These are phyloP conservation scores for Zophobas morio DNA, from an alignment of 1,140 invertebrate genomes.

Conservation along the genomic window DNA sequence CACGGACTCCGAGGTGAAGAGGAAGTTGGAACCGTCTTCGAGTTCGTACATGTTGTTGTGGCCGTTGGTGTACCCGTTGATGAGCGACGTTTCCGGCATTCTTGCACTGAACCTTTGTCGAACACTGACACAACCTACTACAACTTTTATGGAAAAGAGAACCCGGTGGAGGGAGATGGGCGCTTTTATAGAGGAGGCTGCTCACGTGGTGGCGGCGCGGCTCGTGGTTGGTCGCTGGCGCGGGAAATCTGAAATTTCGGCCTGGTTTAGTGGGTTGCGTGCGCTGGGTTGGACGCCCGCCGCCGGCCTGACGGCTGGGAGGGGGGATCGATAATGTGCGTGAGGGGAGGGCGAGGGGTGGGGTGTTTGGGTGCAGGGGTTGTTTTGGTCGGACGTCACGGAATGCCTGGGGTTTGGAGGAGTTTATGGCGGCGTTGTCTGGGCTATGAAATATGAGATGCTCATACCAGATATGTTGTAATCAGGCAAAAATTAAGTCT, in stretches of 20 bases:
- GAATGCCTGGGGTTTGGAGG: no score
- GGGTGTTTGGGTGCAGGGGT: neutral
- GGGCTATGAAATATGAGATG: no score
- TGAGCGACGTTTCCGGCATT: conserved; percentile 82
- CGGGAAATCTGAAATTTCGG: conserved; percentile 39
- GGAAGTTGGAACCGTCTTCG: conserved; percentile 89
- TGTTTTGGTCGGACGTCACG: no score
- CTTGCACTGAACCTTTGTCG: conserved; percentile 31
- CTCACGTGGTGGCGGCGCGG: conserved; percentile 47
- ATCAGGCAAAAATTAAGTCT: no score
- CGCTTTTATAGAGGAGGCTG: conserved; percentile 50
- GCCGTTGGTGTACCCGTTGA: conserved; percentile 85
- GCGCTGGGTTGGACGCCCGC: no score
- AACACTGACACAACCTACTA: conserved; percentile 22
- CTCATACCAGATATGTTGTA: no score
- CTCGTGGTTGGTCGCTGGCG: conserved; percentile 12
- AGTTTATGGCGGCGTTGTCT: no score
- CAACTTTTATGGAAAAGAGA: conserved; percentile 55
- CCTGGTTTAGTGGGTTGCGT: neutral
- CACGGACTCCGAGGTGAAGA: conserved; percentile 99
- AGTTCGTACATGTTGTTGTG: conserved; percentile 79
- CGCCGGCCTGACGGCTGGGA: neutral
- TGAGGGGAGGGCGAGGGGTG: neutral
- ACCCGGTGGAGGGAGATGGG: neutral
- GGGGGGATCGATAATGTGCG: neutral